These are phyloP conservation scores for Drosophila fungiperda DNA, from an alignment of 2,888 invertebrate genomes.

Conservation along the genomic window DNA sequence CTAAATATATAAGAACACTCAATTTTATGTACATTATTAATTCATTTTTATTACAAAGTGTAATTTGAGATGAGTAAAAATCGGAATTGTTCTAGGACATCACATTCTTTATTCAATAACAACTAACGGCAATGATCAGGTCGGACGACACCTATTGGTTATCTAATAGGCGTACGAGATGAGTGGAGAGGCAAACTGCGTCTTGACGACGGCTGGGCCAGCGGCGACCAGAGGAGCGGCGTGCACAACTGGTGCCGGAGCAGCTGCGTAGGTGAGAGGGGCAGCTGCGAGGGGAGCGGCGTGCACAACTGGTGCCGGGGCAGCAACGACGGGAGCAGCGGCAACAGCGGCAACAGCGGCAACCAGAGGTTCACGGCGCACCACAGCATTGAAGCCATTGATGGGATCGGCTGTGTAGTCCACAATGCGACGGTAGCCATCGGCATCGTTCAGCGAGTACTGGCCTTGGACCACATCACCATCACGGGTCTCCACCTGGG, in stretches of 20 bases:
- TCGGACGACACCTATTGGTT: slow-evolving; percentile 55
- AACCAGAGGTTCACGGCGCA: slow-evolving; percentile 83
- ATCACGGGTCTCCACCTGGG: slow-evolving; percentile 84
- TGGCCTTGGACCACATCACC: slow-evolving; percentile 85
- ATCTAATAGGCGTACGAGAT: slow-evolving; percentile 83
- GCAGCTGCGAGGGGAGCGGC: slow-evolving; percentile 61
- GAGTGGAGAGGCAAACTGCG: slow-evolving; percentile 82
- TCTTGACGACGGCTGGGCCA: slow-evolving; percentile 81
- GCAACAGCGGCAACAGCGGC: slow-evolving; percentile 77
- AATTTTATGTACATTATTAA: neutral
- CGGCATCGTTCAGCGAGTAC: slow-evolving; percentile 85
- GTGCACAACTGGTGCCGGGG: slow-evolving; percentile 61
- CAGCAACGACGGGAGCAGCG: slow-evolving; percentile 57
- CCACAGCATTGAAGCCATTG: slow-evolving; percentile 85
- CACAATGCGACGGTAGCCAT: slow-evolving; percentile 84
- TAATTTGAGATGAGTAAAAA: neutral
- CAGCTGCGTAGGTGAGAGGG: slow-evolving; percentile 58
- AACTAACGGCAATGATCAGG: slow-evolving; percentile 78
- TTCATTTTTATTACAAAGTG: neutral
- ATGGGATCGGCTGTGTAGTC: slow-evolving; percentile 85
- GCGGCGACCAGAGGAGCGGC: slow-evolving; percentile 71
- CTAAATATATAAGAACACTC: neutral
- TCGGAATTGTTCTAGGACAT: slow-evolving; percentile 46
- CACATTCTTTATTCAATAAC: slow-evolving; percentile 81
- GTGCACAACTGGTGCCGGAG: slow-evolving; percentile 61